Conservation (phyloP, 2,888 invertebrate genomes). For the Mesoligia furuncula region DNA sequence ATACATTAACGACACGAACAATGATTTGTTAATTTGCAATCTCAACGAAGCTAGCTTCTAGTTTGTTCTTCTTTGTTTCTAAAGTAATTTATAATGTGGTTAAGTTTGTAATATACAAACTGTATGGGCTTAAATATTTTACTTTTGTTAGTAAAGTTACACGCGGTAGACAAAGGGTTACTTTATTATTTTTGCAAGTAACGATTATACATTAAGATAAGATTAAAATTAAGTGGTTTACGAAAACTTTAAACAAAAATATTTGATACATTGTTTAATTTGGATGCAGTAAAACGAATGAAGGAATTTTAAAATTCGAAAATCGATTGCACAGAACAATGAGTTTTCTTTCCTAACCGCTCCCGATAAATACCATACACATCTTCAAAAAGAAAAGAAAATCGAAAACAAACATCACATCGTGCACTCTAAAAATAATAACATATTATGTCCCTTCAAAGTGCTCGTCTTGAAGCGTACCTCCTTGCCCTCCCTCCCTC, state of each 20-base stretch:
- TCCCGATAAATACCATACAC: conserved; percentile 20
- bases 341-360: neutral
- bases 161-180: neutral
- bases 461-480: conserved; percentile 74
- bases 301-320: neutral
- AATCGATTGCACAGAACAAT: neutral
- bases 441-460: conserved; percentile 88
- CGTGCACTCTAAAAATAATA: conserved; percentile 84
- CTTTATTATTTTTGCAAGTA: neutral
- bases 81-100: neutral
- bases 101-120: neutral
- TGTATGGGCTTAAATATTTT: conserved; percentile 8
- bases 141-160: neutral
- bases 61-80: neutral
- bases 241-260: neutral
- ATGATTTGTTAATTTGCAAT: neutral
- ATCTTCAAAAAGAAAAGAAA: conserved; percentile 70
- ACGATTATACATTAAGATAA: neutral
- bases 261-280: neutral
- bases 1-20: neutral
- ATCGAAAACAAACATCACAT: conserved; percentile 81
- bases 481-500: conserved; percentile 72
- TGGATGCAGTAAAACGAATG: neutral
- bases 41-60: neutral
- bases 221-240: neutral